These are phyloP conservation scores for Scotopteryx bipunctaria DNA, from an alignment of 2,888 invertebrate genomes.

Conservation along the genomic window DNA sequence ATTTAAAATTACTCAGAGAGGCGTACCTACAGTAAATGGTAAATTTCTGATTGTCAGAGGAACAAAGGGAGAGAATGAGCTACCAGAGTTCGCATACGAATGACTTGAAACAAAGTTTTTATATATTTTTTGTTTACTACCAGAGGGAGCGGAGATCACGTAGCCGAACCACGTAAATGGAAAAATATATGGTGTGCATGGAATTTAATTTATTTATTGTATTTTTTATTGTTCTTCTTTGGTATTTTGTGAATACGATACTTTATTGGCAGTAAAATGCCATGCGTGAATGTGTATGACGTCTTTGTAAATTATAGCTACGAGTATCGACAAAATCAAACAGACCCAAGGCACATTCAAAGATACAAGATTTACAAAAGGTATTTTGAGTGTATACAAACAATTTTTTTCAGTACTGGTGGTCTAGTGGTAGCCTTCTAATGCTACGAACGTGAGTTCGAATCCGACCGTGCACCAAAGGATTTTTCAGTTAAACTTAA, in stretches of 20 bases:
- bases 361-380: too few species aligned
- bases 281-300: background rate
- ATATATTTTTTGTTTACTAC: conserved; percentile 28
- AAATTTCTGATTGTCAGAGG: conserved; percentile 22
- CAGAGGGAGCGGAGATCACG: conserved; percentile 27
- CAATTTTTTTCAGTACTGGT: too few species aligned
- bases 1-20: conserved; percentile 33
- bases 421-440: too few species aligned
- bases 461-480: too few species aligned
- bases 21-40: conserved; percentile 18
- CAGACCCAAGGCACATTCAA: too few species aligned
- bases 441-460: too few species aligned
- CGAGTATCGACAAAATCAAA: background rate
- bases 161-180: conserved; percentile 24
- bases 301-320: background rate
- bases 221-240: background rate
- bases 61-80: conserved; percentile 32
- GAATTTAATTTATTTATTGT: conserved; percentile 20
- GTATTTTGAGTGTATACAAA: too few species aligned
- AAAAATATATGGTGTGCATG: conserved; percentile 27
- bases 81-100: conserved; percentile 38
- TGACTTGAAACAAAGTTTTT: conserved; percentile 36
- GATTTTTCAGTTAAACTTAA: background rate
- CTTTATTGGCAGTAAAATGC: background rate
- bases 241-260: background rate